A percentile compares a stretch with the other conserved stretches of the same genome.
These are phyloP conservation scores for Oxytorus armatus DNA, from an alignment of 2,888 invertebrate genomes.

Conservation along the genomic window DNA sequence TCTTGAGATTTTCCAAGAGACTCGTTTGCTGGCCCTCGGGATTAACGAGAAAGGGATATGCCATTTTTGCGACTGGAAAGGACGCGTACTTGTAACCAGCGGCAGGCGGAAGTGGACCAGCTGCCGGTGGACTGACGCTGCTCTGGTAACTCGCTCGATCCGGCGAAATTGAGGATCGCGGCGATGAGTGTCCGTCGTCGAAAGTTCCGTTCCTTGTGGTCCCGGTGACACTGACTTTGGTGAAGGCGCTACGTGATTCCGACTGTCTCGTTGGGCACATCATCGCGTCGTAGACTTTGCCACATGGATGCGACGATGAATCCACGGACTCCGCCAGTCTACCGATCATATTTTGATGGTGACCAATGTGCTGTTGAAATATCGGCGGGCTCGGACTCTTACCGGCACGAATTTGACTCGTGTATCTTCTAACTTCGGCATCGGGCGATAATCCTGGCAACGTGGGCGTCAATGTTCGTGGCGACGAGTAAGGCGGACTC, in stretches of 20 bases:
- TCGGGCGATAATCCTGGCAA: constrained; percentile 86
- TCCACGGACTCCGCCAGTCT: constrained; percentile 68
- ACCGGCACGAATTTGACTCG: constrained; percentile 66
- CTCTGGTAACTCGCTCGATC: constrained; percentile 91
- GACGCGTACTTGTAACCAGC: constrained; percentile 78
- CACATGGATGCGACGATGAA: constrained; percentile 66
- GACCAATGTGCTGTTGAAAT: constrained; percentile 68
- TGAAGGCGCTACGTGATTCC: constrained; percentile 91
- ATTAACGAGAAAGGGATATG: constrained; percentile 81
- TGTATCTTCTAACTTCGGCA: constrained; percentile 72
- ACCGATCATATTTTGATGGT: constrained; percentile 67
- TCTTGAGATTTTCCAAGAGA: constrained; percentile 80
- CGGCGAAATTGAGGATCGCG: constrained; percentile 91
- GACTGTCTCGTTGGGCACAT: constrained; percentile 73
- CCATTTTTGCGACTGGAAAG: constrained; percentile 78
- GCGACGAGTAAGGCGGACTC: constrained; percentile 86
- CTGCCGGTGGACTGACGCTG: constrained; percentile 90
- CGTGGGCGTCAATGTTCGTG: constrained; percentile 83
- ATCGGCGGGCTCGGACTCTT: constrained; percentile 80
- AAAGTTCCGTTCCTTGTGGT: constrained; percentile 79
- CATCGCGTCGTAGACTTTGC: constrained; percentile 77
- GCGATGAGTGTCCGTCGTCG: constrained; percentile 85
- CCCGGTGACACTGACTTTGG: constrained; percentile 88
- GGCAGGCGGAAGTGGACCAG: constrained; percentile 78
- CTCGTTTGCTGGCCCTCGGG: constrained; percentile 71